Percentiles rank a stretch among this genome's conserved stretches.
Evolutionary conservation across 2,113 vertebrate genomes (phyloP).

Genomic region (Pavo muticus): DNA sequence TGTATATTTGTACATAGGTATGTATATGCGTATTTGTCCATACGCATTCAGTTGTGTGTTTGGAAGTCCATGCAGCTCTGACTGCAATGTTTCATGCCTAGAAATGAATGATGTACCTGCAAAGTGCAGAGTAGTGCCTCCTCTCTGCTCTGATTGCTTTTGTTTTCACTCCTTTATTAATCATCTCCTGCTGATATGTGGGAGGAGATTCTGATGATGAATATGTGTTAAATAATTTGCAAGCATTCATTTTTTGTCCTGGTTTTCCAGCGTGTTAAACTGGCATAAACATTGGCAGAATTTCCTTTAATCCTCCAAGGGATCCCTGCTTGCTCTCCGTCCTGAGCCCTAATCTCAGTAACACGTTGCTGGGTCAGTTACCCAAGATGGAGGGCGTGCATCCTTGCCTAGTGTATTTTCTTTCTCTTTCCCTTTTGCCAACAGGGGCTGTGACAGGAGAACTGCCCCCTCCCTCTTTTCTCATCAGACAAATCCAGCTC

Average conservation of each 20-base stretch:
- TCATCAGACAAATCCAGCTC: not conserved
- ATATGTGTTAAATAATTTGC: constrained; percentile 65
- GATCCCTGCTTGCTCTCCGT: constrained; percentile 28
- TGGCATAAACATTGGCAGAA: constrained; percentile 70
- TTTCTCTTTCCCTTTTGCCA: constrained; percentile 33
- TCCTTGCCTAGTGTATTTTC: constrained; percentile 10
- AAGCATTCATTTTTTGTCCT: constrained; percentile 47
- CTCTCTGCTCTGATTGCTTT: constrained; percentile 28
- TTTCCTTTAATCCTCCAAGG: constrained; percentile 48
- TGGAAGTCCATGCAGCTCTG: rapidly evolving
- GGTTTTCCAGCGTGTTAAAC: constrained; percentile 42
- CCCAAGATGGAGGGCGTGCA: not conserved
- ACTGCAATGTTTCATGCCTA: not conserved
- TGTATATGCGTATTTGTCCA: not conserved
- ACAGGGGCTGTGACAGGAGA: not conserved
- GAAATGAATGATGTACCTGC: not conserved
- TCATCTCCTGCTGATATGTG: constrained; percentile 25
- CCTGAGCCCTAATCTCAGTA: constrained; percentile 32
- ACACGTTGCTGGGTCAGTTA: constrained; percentile 50
- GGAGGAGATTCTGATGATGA: constrained; percentile 51
- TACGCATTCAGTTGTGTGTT: not conserved
- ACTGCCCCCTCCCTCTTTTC: not conserved
- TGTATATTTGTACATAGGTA: not conserved
- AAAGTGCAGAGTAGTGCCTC: constrained; percentile 7
- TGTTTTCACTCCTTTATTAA: constrained; percentile 55